Evolutionary conservation across 2,797 vertebrate species (phyloP), one percentile per base, ranked within the genome.

Genomic region (Lateolabrax maculatus): DNA sequence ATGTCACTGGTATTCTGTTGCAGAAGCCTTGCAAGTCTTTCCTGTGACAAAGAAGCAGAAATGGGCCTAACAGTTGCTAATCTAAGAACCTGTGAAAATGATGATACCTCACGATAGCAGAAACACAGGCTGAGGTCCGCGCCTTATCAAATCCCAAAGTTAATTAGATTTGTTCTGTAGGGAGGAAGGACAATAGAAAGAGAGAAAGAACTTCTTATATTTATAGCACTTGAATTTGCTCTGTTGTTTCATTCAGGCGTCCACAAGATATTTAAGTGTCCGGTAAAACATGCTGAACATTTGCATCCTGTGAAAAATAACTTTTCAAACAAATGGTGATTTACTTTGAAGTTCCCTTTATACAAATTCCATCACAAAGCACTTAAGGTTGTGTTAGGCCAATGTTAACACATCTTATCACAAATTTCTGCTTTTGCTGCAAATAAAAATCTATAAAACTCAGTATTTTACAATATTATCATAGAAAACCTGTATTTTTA

Each of bases 1-100:
- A 62, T 95, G 93, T 93, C 94, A 84, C 79, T 92, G 93, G 87
- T 83, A 90, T 92, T 85, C 80, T 84, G 81, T 80, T 88, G 81
- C 86, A 91, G 92, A 87, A 87, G 87, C 89, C 78, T 90, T 81
- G 81, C 80, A 93, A 90, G 90, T 84, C 89, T 93, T 92, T 92
- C 77, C 84, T 84, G 79, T 94, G 92, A 93, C 92, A 93, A 93
- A 95, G 83, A 76, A 90, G 78, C 71, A 90, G 71, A 86, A 87
- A 62, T 85, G 84, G 81, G 77, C 75, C 64, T 55, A 79, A 83
- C 93, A 91, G 91, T 86, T 93, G 89, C 87, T 84, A 79, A 87
- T 87, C 85, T 92, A 88, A 90, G 92, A 90, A 84, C 86, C 77
- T 88, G 89, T 90, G 84, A 71, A 90, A 92, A 90, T 60, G 62